A percentile compares a stretch with the other conserved stretches of the same genome.
phyloP scores from a whole-genome alignment of 2,888 invertebrate species.

The Pheosia tremula region DNA sequence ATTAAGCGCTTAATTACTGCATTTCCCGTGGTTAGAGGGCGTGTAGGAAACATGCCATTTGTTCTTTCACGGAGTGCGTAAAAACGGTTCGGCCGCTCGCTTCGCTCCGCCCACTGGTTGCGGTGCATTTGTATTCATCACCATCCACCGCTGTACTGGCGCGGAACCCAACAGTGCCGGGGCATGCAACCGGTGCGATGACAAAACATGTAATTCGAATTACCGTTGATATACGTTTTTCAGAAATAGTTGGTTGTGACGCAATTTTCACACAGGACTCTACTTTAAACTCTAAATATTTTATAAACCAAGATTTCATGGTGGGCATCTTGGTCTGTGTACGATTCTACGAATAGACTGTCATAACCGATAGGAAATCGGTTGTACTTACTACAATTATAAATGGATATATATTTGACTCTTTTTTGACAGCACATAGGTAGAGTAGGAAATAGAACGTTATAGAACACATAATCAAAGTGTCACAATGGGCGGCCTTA shows the following conservation, averaged over 20 bases:
- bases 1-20: constrained; percentile 54
- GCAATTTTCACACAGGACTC: too few relatives aligned
- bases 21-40: constrained; percentile 51
- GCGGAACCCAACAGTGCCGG: constrained; percentile 56
- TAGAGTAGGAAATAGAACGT: too few relatives aligned
- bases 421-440: too few relatives aligned
- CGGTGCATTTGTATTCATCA: constrained; percentile 60
- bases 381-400: too few relatives aligned
- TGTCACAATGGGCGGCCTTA: too few relatives aligned
- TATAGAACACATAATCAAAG: too few relatives aligned
- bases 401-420: too few relatives aligned
- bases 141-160: constrained; percentile 38
- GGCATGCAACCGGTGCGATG: constrained; percentile 56
- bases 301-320: too few relatives aligned
- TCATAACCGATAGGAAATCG: too few relatives aligned
- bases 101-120: constrained; percentile 48
- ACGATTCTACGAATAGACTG: too few relatives aligned
- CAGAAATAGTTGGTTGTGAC: background rate
- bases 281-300: too few relatives aligned
- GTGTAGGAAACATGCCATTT: constrained; percentile 56
- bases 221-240: constrained; percentile 20
- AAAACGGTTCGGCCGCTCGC: constrained; percentile 47
- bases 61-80: constrained; percentile 58
- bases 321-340: too few relatives aligned
- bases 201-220: constrained; percentile 26